Evolutionary conservation across 2,797 vertebrate genomes (phyloP), one percentile per base, ranked within the genome.

Genomic region (Protonibea diacanthus): DNA sequence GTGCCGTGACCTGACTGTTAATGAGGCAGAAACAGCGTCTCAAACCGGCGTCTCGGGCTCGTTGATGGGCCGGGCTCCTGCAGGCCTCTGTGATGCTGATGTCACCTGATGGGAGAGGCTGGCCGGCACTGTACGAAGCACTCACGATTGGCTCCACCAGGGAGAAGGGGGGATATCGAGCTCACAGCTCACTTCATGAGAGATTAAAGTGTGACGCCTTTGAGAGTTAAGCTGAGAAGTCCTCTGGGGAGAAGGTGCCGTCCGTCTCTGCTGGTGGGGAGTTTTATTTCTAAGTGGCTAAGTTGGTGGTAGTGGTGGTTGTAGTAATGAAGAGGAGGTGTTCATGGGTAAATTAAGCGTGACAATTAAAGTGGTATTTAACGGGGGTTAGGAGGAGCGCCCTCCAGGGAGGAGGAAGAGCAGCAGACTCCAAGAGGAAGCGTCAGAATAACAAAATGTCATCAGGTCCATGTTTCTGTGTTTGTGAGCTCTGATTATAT

Each of bases 301-400:
- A 80, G 61, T 65, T 83, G 78, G 81, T 84, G 80, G 79, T 75
- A 18, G 60, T 72, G 71, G 59, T 71, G 79, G 64, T 78, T 71
- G 77, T n/a, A 38, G 64, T 81, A 68, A 78, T 82, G 74, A 74
- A 47, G 56, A 52, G 59, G 21, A 29, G 23, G 49, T 47, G 66
- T 59, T 80, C 72, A 74, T 45, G 80, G 83, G 29, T 85, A 88
- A 88, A 89, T 79, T 80, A 77, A 71, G 78, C 65, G 79, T 74
- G 86, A 89, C 86, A 89, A 88, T 89, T 89, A 87, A 81, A 80
- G 75, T 23, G 71, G 75, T 93, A 86, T 91, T 94, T 89, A 92
- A 82, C 49, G 25, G 71, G n/a, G 66, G 89, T 68, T 81, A 81
- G 75, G 65, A 85, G 74, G 77, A 53, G 63, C 10, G 5, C 27